Percentiles rank a stretch among this genome's conserved stretches.
phyloP scores from a whole-genome alignment of 2,113 vertebrate genomes.

The Dicentrarchus labrax region DNA sequence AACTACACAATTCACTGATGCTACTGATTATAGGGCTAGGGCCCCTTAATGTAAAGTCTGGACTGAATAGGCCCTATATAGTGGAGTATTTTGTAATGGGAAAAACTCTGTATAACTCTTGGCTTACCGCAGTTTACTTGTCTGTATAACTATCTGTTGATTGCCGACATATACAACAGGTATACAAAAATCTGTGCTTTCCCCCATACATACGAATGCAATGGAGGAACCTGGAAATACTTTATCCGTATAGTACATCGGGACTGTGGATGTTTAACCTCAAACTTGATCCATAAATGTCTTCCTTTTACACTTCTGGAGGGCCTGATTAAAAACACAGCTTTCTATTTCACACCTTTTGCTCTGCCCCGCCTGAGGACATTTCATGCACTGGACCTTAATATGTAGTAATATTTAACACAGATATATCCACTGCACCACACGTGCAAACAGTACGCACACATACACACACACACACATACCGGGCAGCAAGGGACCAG shows the following conservation, averaged over 20 bases:
- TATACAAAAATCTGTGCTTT: constrained; percentile 49
- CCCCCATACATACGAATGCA: constrained; percentile 26
- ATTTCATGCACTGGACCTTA: constrained; percentile 24
- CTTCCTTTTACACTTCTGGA: constrained; percentile 48
- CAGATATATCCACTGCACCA: constrained; percentile 33
- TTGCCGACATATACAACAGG: constrained; percentile 64
- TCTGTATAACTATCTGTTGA: constrained; percentile 64
- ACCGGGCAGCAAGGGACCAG: constrained; percentile 47
- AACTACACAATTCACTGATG: constrained; percentile 76
- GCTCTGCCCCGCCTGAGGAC: constrained; percentile 24
- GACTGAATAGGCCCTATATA: constrained; percentile 23
- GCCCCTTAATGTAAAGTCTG: constrained; percentile 70
- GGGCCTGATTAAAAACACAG: constrained; percentile 57
- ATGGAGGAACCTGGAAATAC: constrained; percentile 54
- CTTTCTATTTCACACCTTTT: constrained; percentile 65
- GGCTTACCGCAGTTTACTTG: constrained; percentile 55
- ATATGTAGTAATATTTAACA: constrained; percentile 44
- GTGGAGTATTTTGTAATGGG: constrained; percentile 52
- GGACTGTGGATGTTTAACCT: constrained; percentile 49
- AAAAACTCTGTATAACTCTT: constrained; percentile 49
- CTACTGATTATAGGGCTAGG: constrained; percentile 71
- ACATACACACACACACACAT: constrained; percentile 23
- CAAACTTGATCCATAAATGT: constrained; percentile 45
- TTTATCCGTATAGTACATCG: constrained; percentile 7
- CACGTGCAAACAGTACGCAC: constrained; percentile 21